Conservation (phyloP, 2,797 vertebrate genomes). For the Malurus leucopterus region DNA sequence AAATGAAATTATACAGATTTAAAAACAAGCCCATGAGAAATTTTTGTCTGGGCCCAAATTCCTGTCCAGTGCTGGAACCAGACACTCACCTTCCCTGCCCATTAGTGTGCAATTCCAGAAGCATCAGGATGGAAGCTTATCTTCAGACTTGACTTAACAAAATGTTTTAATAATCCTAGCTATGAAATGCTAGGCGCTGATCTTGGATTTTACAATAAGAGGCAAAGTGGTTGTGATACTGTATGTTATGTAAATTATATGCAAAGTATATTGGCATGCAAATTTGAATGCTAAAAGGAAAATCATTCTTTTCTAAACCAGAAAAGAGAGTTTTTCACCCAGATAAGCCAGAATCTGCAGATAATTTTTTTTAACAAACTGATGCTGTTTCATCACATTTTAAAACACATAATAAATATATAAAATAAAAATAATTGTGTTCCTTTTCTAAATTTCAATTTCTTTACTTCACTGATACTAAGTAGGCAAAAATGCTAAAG, state of each 20-base stretch:
- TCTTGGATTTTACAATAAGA: conserved; percentile 43
- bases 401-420: neutral
- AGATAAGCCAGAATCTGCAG: conserved; percentile 1
- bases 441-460: neutral
- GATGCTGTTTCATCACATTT: neutral
- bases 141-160: conserved; percentile 49
- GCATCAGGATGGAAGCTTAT: conserved; percentile 11
- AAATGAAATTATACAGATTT: neutral
- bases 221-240: conserved; percentile 11
- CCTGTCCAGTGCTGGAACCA: neutral
- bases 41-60: neutral
- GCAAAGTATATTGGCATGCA: conserved; percentile 52
- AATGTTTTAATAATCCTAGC: conserved; percentile 51
- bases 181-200: conserved; percentile 29
- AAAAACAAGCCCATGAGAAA: neutral
- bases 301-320: conserved; percentile 36
- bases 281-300: conserved; percentile 43
- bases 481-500: neutral
- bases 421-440: neutral
- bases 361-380: neutral
- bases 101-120: conserved; percentile 4
- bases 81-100: neutral
- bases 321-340: neutral
- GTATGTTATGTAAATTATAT: conserved; percentile 49
- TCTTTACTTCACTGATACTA: neutral